A percentile compares a stretch with the other conserved stretches of the same genome.
phyloP scores from a whole-genome alignment of 1,140 invertebrate genomes.

The Papilio polyxenes region DNA sequence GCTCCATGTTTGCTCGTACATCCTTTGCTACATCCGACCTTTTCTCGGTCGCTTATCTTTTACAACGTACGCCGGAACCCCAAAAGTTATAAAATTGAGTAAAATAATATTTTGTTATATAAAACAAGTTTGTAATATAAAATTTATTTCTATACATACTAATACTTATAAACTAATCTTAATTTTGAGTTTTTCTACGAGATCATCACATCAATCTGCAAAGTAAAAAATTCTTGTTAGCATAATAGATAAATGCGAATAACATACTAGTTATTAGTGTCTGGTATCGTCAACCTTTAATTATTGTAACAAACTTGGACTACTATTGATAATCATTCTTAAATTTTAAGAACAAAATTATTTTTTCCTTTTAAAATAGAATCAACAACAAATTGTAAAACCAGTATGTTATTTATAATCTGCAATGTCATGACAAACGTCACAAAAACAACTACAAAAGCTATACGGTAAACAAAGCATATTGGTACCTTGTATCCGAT shows the following conservation, averaged over 20 bases:
- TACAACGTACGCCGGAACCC: neutral
- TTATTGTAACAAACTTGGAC: neutral
- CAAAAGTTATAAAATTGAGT: neutral
- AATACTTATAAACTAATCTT: neutral
- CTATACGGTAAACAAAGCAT: neutral
- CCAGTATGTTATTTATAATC: conserved; percentile 21
- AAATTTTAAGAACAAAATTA: neutral
- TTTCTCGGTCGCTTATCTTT: conserved; percentile 23
- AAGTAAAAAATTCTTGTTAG: neutral
- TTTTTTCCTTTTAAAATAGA: neutral
- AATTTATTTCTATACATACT: neutral
- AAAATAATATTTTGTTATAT: neutral
- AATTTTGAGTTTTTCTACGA: neutral
- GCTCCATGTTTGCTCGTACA: neutral
- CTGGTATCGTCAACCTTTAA: neutral
- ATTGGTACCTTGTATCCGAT: neutral
- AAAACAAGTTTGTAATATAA: neutral
- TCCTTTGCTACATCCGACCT: conserved; percentile 16
- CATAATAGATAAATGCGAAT: neutral
- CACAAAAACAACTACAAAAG: neutral
- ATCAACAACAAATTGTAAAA: neutral
- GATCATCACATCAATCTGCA: neutral
- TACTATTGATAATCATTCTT: neutral
- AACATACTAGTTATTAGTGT: neutral
- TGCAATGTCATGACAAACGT: neutral